Evolutionary conservation across 2,888 invertebrate species (phyloP).

Genomic region (Linnaemya tessellans): DNA sequence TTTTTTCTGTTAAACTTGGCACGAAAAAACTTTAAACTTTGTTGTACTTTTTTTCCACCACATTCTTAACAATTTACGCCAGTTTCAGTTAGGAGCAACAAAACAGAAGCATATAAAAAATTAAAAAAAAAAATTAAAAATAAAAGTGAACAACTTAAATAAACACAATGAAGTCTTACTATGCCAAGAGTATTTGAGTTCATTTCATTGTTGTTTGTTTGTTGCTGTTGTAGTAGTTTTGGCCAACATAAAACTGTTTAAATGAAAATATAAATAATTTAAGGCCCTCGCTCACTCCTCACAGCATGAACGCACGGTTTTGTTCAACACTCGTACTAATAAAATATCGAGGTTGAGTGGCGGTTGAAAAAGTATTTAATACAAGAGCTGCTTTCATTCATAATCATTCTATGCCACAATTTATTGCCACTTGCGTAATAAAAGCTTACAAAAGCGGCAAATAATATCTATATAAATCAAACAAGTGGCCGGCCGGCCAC

Average conservation of each 20-base stretch:
- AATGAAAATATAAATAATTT: conserved; percentile 54
- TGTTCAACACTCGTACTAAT: conserved; percentile 45
- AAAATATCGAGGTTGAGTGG: conserved; percentile 58
- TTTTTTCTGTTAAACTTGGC: conserved; percentile 60
- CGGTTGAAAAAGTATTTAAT: conserved; percentile 48
- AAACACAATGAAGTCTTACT: conserved; percentile 57
- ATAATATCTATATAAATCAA: conserved; percentile 46
- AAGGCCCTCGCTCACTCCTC: conserved; percentile 44
- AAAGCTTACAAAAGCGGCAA: not conserved
- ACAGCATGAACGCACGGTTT: conserved; percentile 2
- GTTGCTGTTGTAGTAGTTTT: conserved; percentile 26
- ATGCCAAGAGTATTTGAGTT: conserved; percentile 60
- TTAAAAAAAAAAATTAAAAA: conserved; percentile 2
- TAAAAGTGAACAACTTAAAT: conserved; percentile 51
- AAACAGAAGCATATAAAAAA: too few relatives aligned
- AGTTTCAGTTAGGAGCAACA: conserved; percentile 41
- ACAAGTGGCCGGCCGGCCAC: conserved; percentile 12
- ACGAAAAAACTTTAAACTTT: conserved; percentile 50
- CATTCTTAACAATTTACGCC: conserved; percentile 65
- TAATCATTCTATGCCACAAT: conserved; percentile 1
- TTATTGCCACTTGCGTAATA: not conserved
- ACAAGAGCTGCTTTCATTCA: not conserved
- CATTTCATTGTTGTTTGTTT: conserved; percentile 24
- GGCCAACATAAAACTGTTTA: conserved; percentile 37
- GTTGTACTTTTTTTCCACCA: conserved; percentile 33